Conservation (phyloP, 2,888 invertebrate genomes). For the Caenorhabditis imperialis region DNA sequence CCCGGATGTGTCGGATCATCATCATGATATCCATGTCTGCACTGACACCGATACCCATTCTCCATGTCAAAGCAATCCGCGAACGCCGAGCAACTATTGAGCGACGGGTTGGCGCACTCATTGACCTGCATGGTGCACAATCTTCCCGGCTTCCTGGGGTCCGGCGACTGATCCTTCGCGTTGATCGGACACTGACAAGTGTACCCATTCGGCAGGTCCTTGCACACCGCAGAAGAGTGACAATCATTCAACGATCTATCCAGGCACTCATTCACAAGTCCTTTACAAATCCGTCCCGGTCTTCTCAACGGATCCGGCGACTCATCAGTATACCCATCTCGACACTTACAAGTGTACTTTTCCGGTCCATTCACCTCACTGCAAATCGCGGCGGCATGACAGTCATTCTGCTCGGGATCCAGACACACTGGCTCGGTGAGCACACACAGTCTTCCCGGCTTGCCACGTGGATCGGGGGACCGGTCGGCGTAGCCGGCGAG, state of each 20-base stretch:
- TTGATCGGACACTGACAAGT: slow-evolving; percentile 75
- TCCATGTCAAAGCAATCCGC: slow-evolving; percentile 76
- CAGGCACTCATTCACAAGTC: slow-evolving; percentile 76
- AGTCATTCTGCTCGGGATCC: slow-evolving; percentile 76
- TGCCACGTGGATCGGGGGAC: slow-evolving; percentile 66
- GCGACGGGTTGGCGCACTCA: slow-evolving; percentile 74
- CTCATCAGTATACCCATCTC: slow-evolving; percentile 85
- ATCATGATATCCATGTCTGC: slow-evolving; percentile 75
- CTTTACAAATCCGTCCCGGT: slow-evolving; percentile 75
- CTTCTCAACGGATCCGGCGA: slow-evolving; percentile 66
- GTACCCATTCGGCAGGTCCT: slow-evolving; percentile 82
- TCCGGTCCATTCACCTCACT: slow-evolving; percentile 62
- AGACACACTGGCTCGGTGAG: slow-evolving; percentile 75
- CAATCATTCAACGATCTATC: slow-evolving; percentile 77
- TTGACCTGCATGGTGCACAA: slow-evolving; percentile 66
- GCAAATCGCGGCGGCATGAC: slow-evolving; percentile 77
- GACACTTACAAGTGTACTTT: slow-evolving; percentile 88
- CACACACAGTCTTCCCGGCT: slow-evolving; percentile 70
- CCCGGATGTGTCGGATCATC: slow-evolving; percentile 74
- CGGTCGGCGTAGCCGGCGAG: slow-evolving; percentile 74
- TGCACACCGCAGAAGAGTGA: slow-evolving; percentile 75
- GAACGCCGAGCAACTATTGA: slow-evolving; percentile 77
- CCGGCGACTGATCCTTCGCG: slow-evolving; percentile 74
- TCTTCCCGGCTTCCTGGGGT: slow-evolving; percentile 72
- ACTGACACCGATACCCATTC: slow-evolving; percentile 74